A percentile compares a stretch with the other conserved stretches of the same genome.
Evolutionary conservation across 2,113 vertebrate species (phyloP).

Genomic region (Siniperca chuatsi): DNA sequence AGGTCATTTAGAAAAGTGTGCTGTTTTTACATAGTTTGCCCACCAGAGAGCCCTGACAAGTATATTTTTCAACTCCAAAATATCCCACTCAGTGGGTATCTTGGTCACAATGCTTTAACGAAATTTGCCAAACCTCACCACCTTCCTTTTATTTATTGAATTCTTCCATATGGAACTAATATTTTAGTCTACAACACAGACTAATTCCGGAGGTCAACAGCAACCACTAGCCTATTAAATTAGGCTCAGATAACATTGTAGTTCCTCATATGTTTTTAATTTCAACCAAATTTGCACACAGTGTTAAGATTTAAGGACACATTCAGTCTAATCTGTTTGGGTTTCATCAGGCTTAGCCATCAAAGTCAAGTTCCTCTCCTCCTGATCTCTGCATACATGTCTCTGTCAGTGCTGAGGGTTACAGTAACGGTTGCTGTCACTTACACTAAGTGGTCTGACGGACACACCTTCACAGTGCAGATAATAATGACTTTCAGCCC

Average conservation of each 20-base stretch:
- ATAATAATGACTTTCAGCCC: slow-evolving; percentile 20
- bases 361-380: background rate
- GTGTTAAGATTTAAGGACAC: background rate
- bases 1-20: too few relatives aligned
- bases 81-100: too few relatives aligned
- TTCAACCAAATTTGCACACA: background rate
- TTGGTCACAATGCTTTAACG: too few relatives aligned
- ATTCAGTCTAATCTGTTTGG: background rate
- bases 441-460: slow-evolving; percentile 50
- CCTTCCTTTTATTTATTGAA: background rate
- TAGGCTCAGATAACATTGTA: background rate
- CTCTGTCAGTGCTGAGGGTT: slow-evolving; percentile 40
- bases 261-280: background rate
- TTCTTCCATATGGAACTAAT: background rate
- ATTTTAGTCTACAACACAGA: background rate
- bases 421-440: slow-evolving; percentile 26
- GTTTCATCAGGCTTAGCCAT: background rate
- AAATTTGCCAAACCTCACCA: too few relatives aligned
- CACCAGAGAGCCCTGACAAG: too few relatives aligned
- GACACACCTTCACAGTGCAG: slow-evolving; percentile 11
- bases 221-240: background rate
- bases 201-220: background rate
- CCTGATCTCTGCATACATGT: slow-evolving; percentile 1
- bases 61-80: too few relatives aligned
- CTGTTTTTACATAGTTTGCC: too few relatives aligned